Base-by-base conservation (phyloP, 2,888 invertebrate genomes). In the Parnassius smintheus region DNA sequence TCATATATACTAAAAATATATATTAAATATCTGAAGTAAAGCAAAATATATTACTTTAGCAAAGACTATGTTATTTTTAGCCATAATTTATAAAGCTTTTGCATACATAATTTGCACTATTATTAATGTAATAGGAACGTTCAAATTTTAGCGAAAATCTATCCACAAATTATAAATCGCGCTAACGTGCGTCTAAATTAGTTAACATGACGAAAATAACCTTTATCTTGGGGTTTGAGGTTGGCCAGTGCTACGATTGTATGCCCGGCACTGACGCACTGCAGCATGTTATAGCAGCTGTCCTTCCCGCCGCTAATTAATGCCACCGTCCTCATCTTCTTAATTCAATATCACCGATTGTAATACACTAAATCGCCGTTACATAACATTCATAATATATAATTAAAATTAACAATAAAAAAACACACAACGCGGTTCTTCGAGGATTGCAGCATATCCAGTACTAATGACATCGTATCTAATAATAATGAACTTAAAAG, bases 211-310 rank as follows among this genome's bases (percentile, higher is more conserved):
- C 68, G 67, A 68, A 70, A 76, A 74, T 87, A 82, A 95, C 97
- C 96, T 94, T 94, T 95, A 85, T 93, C 95, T 83, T 93, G 93
- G 67, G 98, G 99, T 90, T 95, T 95, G 75, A 99, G 94, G 93
- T 99, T 99, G 72, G 98, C 99, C 80, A 99, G 92, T 49, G 98
- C 99, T 62, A 99, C 97, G 75, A 99, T 96, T 75, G 96, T 94
- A 91, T 99, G 99, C 59, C 99, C 99, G 81, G 98, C 97, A 73
- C 96, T 96, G 71, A 98, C 95, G 91, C 98, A 99, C 93, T 98
- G 97, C 96, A 99, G 96, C 96, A 99, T 96, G 86, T 99, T 99
- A 92, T 97, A 99, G 91, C 98, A 98, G 92, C 99, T 99, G 92
- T 99, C 99, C 92, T 99, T 99, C 74, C 99, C 99, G 75, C 99